A percentile compares a stretch with the other conserved stretches of the same genome.
Evolutionary conservation across 2,797 vertebrate genomes (phyloP).

Genomic region (Melopsittacus undulatus): DNA sequence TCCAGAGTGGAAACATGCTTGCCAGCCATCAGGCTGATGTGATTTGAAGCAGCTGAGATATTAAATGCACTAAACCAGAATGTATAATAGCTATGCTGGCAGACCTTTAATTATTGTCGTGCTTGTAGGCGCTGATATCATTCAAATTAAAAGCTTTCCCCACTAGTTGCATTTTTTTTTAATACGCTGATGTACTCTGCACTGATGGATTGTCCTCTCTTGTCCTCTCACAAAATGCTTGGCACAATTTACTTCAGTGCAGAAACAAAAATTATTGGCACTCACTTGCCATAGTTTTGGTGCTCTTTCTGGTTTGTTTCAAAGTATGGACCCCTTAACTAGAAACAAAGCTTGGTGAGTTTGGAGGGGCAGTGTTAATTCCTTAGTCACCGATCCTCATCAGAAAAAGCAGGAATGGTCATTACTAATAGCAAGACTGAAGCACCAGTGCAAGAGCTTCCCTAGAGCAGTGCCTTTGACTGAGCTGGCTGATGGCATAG

Average conservation of each 20-base stretch:
- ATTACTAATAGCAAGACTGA: neutral
- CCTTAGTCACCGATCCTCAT: neutral
- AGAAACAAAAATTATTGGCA: conserved; percentile 40
- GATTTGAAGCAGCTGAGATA: conserved; percentile 70
- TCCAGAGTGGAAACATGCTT: conserved; percentile 63
- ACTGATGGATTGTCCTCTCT: conserved; percentile 60
- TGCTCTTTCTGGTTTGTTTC: conserved; percentile 7
- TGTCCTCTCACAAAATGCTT: conserved; percentile 55
- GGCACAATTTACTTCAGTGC: conserved; percentile 25
- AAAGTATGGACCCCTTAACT: neutral
- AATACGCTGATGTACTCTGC: conserved; percentile 53
- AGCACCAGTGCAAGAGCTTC: neutral
- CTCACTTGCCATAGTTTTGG: neutral
- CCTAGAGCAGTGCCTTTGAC: neutral
- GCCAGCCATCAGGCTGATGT: conserved; percentile 66
- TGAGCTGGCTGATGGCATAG: neutral
- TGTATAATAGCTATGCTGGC: conserved; percentile 66
- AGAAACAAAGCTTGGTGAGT: neutral
- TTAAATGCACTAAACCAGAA: conserved; percentile 72
- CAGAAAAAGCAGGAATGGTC: neutral
- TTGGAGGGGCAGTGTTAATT: neutral
- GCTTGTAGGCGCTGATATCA: conserved; percentile 68
- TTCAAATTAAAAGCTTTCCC: conserved; percentile 68
- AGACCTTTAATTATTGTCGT: conserved; percentile 73
- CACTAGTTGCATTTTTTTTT: conserved; percentile 57